Base-by-base conservation (phyloP, 2,113 vertebrate genomes). In the Solea solea region DNA sequence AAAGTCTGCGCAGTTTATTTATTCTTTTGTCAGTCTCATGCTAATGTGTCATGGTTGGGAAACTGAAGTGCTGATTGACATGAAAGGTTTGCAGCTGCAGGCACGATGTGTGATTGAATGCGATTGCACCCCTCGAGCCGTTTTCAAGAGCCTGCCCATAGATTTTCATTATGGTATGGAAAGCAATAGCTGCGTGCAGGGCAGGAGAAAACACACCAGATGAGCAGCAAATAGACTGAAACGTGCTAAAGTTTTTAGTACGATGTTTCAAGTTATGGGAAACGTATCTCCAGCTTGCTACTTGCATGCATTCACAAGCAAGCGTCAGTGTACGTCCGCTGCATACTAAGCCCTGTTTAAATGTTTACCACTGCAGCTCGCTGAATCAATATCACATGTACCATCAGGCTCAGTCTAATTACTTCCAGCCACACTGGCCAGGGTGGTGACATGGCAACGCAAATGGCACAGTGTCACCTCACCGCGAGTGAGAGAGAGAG, bases 301-400 rank as follows among this genome's bases (percentile, higher is more conserved):
- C 11, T 10, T 14, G 11, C 13, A 34, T 63, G 39, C 46, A 64
- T 46, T 16, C 72, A 10, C 8, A 45, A 34, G 12, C 16, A 8
- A 44, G 54, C 4, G 53, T 62, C 21, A 69, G 34, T 16, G 0
- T 41, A 11, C 21, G 44, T 13, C 8, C 13, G 8, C 1, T 46
- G 49, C 55, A 57, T 54, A 9, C 57, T 71, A 58, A 74, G 63
- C 42, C 9, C 16, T 51, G 12, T 63, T 64, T 16, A 61, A 58
- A 64, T 53, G 54, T 65, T 70, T 57, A 28, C 21, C 2, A 21
- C 13, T 39, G 54, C 25, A 5, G 76, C 39, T 69, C 67, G 28
- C 2, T 58, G 5, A 70, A 34, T 69, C 55, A 50, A 44, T 58
- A 55, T 6, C 28, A 10, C 25, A 2, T 11, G 25, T 12, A 9